A percentile compares a stretch with the other conserved stretches of the same genome.
phyloP scores from a whole-genome alignment of 1,140 invertebrate genomes.

The Hylaeus anthracinus region DNA sequence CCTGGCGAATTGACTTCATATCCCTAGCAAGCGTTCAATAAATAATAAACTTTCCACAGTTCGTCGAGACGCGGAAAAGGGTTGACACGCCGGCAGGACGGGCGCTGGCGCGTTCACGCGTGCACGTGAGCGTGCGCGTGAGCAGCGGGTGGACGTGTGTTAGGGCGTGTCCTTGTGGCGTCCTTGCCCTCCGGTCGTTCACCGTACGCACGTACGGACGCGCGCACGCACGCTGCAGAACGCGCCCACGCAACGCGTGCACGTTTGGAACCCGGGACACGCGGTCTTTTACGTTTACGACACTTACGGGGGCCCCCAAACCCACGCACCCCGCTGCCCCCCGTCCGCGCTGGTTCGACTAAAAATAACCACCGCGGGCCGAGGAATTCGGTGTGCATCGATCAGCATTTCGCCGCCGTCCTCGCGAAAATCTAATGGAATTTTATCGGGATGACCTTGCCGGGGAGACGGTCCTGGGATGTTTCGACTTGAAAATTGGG shows the following conservation, averaged over 20 bases:
- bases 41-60: too few species aligned
- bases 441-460: constrained; percentile 12
- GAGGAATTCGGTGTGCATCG: constrained; percentile 55
- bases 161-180: constrained; percentile 77
- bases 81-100: constrained; percentile 12
- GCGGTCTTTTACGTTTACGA: constrained; percentile 70
- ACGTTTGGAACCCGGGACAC: constrained; percentile 66
- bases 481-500: not conserved
- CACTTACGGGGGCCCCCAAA: constrained; percentile 36
- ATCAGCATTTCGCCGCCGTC: constrained; percentile 49
- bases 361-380: constrained; percentile 58
- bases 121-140: constrained; percentile 29
- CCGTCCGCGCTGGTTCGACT: constrained; percentile 46
- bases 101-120: not conserved
- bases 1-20: too few species aligned
- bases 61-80: constrained; percentile 26
- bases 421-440: constrained; percentile 6
- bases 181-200: constrained; percentile 79
- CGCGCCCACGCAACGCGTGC: constrained; percentile 61
- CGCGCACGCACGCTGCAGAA: constrained; percentile 51
- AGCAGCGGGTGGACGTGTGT: constrained; percentile 42
- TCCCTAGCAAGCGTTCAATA: too few species aligned
- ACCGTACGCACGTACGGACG: constrained; percentile 70
- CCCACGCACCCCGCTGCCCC: not conserved
- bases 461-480: not conserved